Percentiles rank a stretch among this genome's conserved stretches.
These are phyloP conservation scores for Empidonax traillii DNA, from an alignment of 2,113 vertebrate species.

Conservation along the genomic window DNA sequence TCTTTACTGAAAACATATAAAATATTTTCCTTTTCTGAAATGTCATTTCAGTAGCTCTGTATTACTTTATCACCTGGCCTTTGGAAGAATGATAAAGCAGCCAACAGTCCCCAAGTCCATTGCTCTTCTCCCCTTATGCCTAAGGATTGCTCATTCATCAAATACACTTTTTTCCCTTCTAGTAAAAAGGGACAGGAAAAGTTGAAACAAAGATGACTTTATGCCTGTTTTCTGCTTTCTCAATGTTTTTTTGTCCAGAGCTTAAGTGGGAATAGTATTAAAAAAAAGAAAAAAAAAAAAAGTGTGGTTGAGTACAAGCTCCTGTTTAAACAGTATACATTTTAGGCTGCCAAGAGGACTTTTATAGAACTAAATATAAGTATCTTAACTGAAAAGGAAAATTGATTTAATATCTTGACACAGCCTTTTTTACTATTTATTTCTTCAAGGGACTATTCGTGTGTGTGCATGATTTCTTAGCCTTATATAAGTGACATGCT, in stretches of 20 bases:
- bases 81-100: constrained; percentile 4
- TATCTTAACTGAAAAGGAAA: constrained; percentile 43
- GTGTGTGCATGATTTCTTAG: neutral
- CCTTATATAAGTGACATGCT: neutral
- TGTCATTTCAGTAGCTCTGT: neutral
- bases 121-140: neutral
- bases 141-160: constrained; percentile 11
- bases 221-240: constrained; percentile 16
- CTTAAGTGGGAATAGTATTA: constrained; percentile 44
- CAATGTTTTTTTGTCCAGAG: constrained; percentile 1
- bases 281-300: neutral
- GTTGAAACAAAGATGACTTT: constrained; percentile 70
- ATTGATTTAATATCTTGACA: constrained; percentile 8
- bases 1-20: neutral
- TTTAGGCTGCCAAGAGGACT: constrained; percentile 31
- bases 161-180: neutral
- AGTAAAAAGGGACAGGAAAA: neutral
- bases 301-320: constrained; percentile 41
- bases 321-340: constrained; percentile 51
- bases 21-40: neutral
- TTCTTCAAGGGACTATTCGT: constrained; percentile 3
- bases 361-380: constrained; percentile 11
- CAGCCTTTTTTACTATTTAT: neutral
- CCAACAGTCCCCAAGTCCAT: neutral
- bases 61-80: neutral